Conservation (phyloP, 2,797 vertebrate genomes). For the Astyanax mexicanus region DNA sequence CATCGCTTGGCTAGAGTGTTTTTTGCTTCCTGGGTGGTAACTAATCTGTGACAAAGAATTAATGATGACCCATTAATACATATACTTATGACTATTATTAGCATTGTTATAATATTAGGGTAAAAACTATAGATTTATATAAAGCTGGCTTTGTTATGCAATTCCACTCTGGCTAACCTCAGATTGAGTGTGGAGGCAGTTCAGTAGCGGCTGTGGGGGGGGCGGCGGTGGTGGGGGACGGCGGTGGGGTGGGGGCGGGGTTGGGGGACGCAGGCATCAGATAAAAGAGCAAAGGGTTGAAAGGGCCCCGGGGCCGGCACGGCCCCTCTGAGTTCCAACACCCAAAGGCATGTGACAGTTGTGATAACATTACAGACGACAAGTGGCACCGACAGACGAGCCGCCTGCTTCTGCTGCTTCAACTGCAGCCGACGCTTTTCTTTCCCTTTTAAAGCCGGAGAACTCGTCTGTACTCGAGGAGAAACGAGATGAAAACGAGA, state of each 20-base stretch:
- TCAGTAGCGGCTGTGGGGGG: not conserved
- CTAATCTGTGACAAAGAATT: no score
- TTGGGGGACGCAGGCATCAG: not conserved
- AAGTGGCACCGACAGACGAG: not conserved
- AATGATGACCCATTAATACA: no score
- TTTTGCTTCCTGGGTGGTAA: no score
- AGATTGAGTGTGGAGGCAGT: not conserved
- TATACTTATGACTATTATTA: no score
- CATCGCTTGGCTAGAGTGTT: no score
- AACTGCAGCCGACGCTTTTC: not conserved
- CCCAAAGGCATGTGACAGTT: constrained; percentile 6
- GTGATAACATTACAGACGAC: constrained; percentile 1
- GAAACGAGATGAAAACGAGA: not conserved
- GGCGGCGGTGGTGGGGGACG: not conserved
- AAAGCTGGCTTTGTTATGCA: not conserved
- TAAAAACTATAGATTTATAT: not conserved
- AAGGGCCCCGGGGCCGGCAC: not conserved
- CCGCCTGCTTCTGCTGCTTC: not conserved
- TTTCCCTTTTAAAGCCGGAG: not conserved
- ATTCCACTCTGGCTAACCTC: not conserved
- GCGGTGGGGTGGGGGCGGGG: not conserved
- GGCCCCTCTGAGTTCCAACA: not conserved
- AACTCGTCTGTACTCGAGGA: not conserved
- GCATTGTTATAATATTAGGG: not conserved
- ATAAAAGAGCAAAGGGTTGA: constrained; percentile 11